Percentiles rank a stretch among this genome's conserved stretches.
Evolutionary conservation across 1,140 invertebrate genomes (phyloP).

Genomic region (Brachionus calyciflorus): DNA sequence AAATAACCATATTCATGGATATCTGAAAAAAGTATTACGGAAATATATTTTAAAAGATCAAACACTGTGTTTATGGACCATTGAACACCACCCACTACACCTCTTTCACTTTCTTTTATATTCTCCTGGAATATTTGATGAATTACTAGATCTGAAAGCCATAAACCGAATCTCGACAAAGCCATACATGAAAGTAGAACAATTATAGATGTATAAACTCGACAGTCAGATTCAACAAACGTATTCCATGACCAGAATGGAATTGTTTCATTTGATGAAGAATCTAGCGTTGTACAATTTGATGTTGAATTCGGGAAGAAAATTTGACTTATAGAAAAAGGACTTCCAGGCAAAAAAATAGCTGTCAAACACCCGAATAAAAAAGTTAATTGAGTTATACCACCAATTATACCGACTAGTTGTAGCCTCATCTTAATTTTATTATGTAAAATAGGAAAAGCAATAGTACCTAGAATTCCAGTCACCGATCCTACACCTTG

Average conservation of each 20-base stretch:
- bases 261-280: background rate
- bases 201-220: slow-evolving; percentile 10
- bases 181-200: slow-evolving; percentile 31
- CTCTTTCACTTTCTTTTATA: slow-evolving; percentile 23
- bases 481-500: slow-evolving; percentile 47
- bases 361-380: slow-evolving; percentile 7
- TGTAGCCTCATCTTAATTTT: slow-evolving; percentile 31
- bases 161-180: slow-evolving; percentile 38
- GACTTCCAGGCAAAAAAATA: slow-evolving; percentile 34
- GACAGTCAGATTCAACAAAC: background rate
- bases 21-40: background rate
- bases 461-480: slow-evolving; percentile 48
- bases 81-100: slow-evolving; percentile 36
- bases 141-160: slow-evolving; percentile 40
- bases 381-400: slow-evolving; percentile 15
- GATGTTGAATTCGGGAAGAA: no score
- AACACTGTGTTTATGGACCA: slow-evolving; percentile 38
- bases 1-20: slow-evolving; percentile 21
- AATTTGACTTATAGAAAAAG: background rate
- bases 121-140: slow-evolving; percentile 45
- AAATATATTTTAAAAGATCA: slow-evolving; percentile 34
- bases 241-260: background rate
- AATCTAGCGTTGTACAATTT: no score
- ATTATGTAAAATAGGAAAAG: slow-evolving; percentile 45
- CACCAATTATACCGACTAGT: background rate